These are phyloP conservation scores for Lasaia peninsularis DNA, from an alignment of 1,140 invertebrate species.

Conservation along the genomic window DNA sequence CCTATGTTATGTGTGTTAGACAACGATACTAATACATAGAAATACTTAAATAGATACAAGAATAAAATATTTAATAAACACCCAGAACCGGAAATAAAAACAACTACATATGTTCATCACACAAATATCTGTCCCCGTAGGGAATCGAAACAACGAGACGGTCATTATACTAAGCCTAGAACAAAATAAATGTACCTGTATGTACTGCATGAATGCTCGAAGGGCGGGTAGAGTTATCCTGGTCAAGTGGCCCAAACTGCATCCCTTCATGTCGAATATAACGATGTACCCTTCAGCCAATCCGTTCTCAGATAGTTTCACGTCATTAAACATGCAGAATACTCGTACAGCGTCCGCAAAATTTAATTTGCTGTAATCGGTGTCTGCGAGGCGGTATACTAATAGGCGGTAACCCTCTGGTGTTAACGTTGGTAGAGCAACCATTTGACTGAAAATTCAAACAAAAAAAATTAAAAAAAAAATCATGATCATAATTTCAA, in stretches of 20 bases:
- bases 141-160: too few species aligned
- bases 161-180: too few species aligned
- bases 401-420: constrained; percentile 80
- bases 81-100: too few species aligned
- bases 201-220: constrained; percentile 81
- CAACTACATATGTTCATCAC: too few species aligned
- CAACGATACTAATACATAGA: too few species aligned
- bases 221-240: constrained; percentile 78
- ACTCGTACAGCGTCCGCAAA: constrained; percentile 79
- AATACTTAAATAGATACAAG: too few species aligned
- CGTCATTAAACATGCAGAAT: constrained; percentile 83
- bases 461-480: neutral
- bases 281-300: constrained; percentile 81
- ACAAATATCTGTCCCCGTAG: too few species aligned
- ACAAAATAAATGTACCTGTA: constrained; percentile 73
- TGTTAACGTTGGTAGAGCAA: constrained; percentile 76
- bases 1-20: too few species aligned
- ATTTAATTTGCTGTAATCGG: constrained; percentile 79
- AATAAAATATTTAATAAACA: too few species aligned
- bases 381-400: constrained; percentile 78
- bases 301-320: constrained; percentile 79
- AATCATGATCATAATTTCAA: too few species aligned
- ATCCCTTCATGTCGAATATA: constrained; percentile 83
- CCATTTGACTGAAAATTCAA: constrained; percentile 71
- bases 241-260: constrained; percentile 79